Percentiles rank a stretch among this genome's conserved stretches.
phyloP scores from a whole-genome alignment of 2,888 invertebrate species.

The Ectemnius cavifrons region DNA sequence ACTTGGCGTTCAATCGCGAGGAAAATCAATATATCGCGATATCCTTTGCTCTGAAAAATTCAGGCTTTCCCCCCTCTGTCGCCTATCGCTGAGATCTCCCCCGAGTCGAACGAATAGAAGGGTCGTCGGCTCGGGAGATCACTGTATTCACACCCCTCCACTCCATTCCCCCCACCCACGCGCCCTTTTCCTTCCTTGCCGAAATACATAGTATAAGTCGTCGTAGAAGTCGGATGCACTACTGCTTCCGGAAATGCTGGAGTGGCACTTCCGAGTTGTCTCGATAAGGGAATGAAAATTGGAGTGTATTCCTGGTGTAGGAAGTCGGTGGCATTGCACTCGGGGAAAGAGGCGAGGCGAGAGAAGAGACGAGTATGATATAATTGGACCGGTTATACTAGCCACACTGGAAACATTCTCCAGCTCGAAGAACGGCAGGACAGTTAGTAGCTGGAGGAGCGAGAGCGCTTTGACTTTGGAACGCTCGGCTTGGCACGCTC shows the following conservation, averaged over 20 bases:
- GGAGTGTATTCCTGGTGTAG: too few relatives aligned
- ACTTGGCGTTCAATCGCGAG: neutral
- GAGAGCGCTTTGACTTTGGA: neutral
- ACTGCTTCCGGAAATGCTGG: too few relatives aligned
- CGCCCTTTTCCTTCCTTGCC: neutral
- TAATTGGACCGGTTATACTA: constrained; percentile 73
- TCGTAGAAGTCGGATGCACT: too few relatives aligned
- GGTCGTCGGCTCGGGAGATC: neutral
- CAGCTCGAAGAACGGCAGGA: constrained; percentile 44
- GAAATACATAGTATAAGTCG: neutral
- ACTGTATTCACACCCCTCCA: constrained; percentile 2
- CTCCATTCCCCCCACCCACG: neutral
- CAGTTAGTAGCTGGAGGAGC: constrained; percentile 57
- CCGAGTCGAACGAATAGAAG: neutral
- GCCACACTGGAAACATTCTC: constrained; percentile 60
- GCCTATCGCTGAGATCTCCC: neutral
- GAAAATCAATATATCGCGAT: constrained; percentile 7
- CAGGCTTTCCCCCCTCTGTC: neutral
- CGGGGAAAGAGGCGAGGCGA: too few relatives aligned
- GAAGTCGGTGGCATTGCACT: too few relatives aligned
- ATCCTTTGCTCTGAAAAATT: neutral
- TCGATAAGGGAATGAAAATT: too few relatives aligned
- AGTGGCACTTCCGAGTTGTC: too few relatives aligned
- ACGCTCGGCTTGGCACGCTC: neutral
- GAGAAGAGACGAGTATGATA: constrained; percentile 56